phyloP scores from a whole-genome alignment of 2,797 vertebrate genomes.

The Gobionotothen gibberifrons region DNA sequence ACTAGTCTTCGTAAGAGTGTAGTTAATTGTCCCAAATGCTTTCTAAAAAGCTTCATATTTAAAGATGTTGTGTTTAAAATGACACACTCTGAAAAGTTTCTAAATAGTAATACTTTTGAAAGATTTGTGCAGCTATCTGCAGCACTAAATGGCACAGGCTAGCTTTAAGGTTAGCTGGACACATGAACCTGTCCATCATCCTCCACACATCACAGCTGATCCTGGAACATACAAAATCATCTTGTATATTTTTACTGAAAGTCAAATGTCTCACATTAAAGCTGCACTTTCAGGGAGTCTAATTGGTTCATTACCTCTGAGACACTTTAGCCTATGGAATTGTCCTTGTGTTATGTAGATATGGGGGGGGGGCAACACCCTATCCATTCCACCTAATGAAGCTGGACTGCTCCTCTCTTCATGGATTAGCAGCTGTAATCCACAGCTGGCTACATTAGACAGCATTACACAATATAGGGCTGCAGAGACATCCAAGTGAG shows the following conservation, averaged over 20 bases:
- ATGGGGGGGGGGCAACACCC: slow-evolving; percentile 15
- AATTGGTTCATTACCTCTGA: background rate
- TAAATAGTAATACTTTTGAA: too few relatives aligned
- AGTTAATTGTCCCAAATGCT: too few relatives aligned
- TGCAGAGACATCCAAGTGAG: slow-evolving; percentile 39
- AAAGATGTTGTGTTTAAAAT: too few relatives aligned
- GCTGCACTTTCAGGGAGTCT: slow-evolving; percentile 9
- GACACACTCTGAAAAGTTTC: too few relatives aligned
- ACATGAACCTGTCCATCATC: background rate
- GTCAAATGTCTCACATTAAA: slow-evolving; percentile 4
- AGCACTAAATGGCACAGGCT: too few relatives aligned
- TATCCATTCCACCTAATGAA: slow-evolving; percentile 49
- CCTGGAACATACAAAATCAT: background rate
- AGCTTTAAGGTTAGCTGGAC: background rate
- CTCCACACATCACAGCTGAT: background rate
- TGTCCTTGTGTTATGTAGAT: slow-evolving; percentile 23
- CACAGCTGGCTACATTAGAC: slow-evolving; percentile 59
- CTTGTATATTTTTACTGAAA: background rate
- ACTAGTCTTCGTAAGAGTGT: too few relatives aligned
- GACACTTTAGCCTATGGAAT: slow-evolving; percentile 9
- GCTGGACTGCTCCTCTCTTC: slow-evolving; percentile 42
- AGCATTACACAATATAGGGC: slow-evolving; percentile 35
- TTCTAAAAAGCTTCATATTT: too few relatives aligned
- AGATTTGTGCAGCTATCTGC: too few relatives aligned
- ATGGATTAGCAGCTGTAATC: slow-evolving; percentile 67